Evolutionary conservation across 2,888 invertebrate species (phyloP), one percentile per base, ranked within the genome.

Genomic region (Cataglyphis albicans): DNA sequence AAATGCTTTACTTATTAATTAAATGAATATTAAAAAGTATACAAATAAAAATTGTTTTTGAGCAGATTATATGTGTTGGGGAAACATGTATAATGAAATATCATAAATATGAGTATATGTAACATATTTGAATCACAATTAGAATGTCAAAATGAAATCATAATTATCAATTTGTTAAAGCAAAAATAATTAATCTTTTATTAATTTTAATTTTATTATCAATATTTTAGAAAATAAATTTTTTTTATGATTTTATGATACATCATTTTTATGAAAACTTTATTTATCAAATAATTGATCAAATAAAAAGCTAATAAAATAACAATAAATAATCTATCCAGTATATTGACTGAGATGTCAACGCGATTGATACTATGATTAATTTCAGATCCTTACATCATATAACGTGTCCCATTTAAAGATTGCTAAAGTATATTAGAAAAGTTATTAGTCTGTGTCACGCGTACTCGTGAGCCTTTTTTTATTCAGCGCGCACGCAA

Each of bases 391-490:
- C 1, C 18, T 67, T 67, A 18, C 48, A 48, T 48, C 18, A 9
- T 38, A 38, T 72, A 18, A 57, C 10, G 12, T 41, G n/a, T 7
- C 29, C 68, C 41, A 32, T 80, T 68, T 35, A 82, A 67, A 48
- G 68, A 10, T n/a, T 55, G 41, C 38, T 55, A 12, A 52, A 25
- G n/a, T 41, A 63, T 21, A 48, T n/a, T 29, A 48, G 25, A 21
- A 41, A 21, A 44, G 41, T 21, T 25, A 48, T 52, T 64, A 32
- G 32, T 55, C 61, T 59, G n/a, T 59, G 18, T 80, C 86, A 81
- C 84, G 75, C 84, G 75, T 80, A 70, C 81, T 84, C 84, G 76
- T 76, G 81, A 83, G 70, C 12, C 21, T 76, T 65, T 74, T 41
- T 21, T 72, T 44, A 63, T n/a, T 48, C 32, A 44, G 41, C 48